A percentile compares a stretch with the other conserved stretches of the same genome.
Evolutionary conservation across 2,113 vertebrate genomes (phyloP).

Genomic region (Butorides virescens): DNA sequence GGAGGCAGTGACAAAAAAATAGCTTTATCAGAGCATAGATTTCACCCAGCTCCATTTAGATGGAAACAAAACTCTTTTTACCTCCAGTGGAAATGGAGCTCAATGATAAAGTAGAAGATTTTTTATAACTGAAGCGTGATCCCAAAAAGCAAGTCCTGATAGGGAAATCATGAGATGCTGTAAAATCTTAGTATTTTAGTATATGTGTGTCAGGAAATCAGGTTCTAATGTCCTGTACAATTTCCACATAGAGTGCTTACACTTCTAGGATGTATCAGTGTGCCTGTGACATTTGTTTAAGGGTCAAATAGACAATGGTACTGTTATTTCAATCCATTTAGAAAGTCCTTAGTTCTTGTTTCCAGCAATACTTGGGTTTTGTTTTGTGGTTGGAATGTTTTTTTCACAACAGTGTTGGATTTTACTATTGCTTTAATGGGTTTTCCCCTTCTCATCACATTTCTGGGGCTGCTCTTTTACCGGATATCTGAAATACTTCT

Average conservation of each 20-base stretch:
- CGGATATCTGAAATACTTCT: conserved; percentile 20
- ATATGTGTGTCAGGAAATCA: background rate
- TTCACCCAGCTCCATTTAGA: background rate
- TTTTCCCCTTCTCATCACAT: background rate
- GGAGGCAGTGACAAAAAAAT: background rate
- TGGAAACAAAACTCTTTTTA: background rate
- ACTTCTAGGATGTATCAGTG: background rate
- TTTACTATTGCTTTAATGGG: background rate
- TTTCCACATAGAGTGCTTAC: accelerated
- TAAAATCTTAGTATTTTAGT: background rate
- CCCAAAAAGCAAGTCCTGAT: background rate
- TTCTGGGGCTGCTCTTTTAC: background rate
- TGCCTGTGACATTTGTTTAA: background rate
- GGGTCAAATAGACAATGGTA: background rate
- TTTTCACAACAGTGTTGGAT: background rate
- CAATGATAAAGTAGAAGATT: background rate
- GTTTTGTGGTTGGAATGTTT: background rate
- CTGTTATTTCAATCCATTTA: background rate
- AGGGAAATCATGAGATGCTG: background rate
- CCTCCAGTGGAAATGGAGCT: background rate
- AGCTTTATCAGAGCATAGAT: background rate
- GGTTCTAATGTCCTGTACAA: background rate
- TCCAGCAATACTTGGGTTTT: background rate
- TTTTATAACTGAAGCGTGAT: background rate
- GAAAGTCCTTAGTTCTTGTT: background rate